These are phyloP conservation scores for Siniperca scherzeri DNA, from an alignment of 2,797 vertebrate genomes.

Conservation along the genomic window DNA sequence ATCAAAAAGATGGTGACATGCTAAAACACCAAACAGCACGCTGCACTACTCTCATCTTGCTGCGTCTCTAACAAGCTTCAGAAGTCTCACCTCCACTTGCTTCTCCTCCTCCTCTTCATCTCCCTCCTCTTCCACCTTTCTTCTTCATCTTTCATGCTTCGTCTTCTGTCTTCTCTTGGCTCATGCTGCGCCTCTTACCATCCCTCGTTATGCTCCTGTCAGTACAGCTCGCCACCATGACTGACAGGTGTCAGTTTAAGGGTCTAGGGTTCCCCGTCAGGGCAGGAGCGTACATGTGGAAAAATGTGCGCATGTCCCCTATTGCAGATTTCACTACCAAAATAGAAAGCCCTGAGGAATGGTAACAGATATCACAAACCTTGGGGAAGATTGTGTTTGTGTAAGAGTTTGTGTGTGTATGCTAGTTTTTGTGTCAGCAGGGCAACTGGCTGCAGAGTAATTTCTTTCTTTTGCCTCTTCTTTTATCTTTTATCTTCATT, in stretches of 20 bases:
- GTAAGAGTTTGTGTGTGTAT: background rate
- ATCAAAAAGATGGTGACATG: conserved; percentile 81
- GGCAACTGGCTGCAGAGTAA: conserved; percentile 27
- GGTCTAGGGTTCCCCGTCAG: conserved; percentile 67
- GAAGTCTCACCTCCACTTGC: conserved; percentile 77
- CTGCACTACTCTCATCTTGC: conserved; percentile 71
- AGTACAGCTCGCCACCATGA: conserved; percentile 68
- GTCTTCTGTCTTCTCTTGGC: conserved; percentile 49
- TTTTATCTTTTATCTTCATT: conserved; percentile 2
- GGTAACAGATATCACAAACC: conserved; percentile 57
- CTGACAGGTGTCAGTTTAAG: conserved; percentile 82
- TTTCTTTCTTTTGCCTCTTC: conserved; percentile 11
- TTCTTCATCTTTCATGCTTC: conserved; percentile 62
- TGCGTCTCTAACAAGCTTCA: conserved; percentile 75
- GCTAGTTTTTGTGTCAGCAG: conserved; percentile 30
- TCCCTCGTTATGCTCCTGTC: conserved; percentile 72
- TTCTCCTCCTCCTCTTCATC: conserved; percentile 66
- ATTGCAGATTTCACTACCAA: conserved; percentile 55
- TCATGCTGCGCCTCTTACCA: conserved; percentile 45
- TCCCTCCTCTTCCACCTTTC: conserved; percentile 65
- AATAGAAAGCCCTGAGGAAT: conserved; percentile 68
- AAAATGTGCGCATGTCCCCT: conserved; percentile 40
- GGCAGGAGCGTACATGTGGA: conserved; percentile 53
- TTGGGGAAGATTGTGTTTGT: conserved; percentile 27
- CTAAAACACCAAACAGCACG: conserved; percentile 75